Percentiles rank a stretch among this genome's conserved stretches.
Conservation (phyloP, 2,888 invertebrate genomes). For the Spilosoma lubricipeda region DNA sequence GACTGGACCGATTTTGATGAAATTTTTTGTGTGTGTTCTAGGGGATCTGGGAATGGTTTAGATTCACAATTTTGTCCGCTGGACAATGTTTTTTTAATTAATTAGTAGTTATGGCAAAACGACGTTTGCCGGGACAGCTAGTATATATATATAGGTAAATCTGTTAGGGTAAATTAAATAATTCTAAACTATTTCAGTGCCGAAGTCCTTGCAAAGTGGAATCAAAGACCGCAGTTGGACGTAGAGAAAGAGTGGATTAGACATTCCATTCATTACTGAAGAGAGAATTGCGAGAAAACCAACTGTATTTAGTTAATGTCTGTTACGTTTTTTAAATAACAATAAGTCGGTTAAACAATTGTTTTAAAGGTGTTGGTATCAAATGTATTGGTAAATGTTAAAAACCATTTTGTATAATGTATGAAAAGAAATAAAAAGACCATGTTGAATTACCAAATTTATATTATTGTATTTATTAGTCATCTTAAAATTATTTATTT, state of each 20-base stretch:
- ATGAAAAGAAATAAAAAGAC: neutral
- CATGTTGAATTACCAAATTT: conserved; percentile 9
- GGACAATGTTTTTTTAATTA: too few species aligned
- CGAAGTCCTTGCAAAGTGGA: conserved; percentile 57
- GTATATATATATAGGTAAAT: too few species aligned
- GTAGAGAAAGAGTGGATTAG: conserved; percentile 47
- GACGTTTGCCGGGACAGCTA: too few species aligned
- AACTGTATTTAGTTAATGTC: neutral
- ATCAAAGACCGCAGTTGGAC: conserved; percentile 39
- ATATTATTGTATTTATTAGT: conserved; percentile 30
- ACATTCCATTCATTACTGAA: conserved; percentile 29
- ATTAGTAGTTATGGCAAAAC: too few species aligned
- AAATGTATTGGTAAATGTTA: neutral
- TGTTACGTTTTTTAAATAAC: neutral
- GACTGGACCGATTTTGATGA: too few species aligned
- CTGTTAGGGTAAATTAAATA: too few species aligned
- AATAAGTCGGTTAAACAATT: neutral
- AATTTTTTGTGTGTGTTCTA: too few species aligned
- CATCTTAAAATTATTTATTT: conserved; percentile 44
- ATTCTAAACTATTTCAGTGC: conserved; percentile 41
- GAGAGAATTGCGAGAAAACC: neutral
- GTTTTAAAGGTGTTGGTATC: neutral
- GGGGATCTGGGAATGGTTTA: too few species aligned
- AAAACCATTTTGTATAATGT: neutral
- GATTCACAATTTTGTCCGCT: too few species aligned